Percentiles rank a stretch among this genome's conserved stretches.
Conservation (phyloP, 2,113 vertebrate species). For the Todiramphus chloris region DNA sequence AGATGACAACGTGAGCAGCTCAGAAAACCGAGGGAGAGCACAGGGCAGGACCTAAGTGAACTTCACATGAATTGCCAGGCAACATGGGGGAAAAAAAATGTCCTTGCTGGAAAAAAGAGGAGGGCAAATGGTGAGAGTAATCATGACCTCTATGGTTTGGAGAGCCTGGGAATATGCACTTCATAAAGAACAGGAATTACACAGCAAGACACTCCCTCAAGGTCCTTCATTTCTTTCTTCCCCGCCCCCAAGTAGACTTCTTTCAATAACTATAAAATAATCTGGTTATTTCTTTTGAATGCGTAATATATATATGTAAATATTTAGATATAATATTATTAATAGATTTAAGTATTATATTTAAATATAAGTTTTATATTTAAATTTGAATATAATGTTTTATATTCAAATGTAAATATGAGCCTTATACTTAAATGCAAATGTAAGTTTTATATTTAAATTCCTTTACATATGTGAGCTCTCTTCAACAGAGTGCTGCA, state of each 20-base stretch:
- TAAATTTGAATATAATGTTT: not conserved
- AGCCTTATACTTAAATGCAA: not conserved
- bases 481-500: not conserved
- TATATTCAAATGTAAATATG: no score
- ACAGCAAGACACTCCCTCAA: not conserved
- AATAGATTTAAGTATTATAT: no score
- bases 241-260: not conserved
- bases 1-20: not conserved
- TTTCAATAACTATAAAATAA: not conserved
- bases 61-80: conserved; percentile 18
- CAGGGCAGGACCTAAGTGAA: not conserved
- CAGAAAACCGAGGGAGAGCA: not conserved
- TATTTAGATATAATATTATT: not conserved
- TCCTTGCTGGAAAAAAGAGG: not conserved
- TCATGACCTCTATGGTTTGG: not conserved
- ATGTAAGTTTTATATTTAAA: not conserved
- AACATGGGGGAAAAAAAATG: not conserved
- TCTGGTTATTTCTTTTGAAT: not conserved
- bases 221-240: not conserved
- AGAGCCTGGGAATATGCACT: conserved; percentile 39
- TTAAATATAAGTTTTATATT: no score
- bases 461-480: not conserved
- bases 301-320: not conserved
- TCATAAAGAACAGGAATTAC: not conserved
- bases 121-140: not conserved